phyloP scores from a whole-genome alignment of 2,113 vertebrate genomes.

The Eurypyga helias region DNA sequence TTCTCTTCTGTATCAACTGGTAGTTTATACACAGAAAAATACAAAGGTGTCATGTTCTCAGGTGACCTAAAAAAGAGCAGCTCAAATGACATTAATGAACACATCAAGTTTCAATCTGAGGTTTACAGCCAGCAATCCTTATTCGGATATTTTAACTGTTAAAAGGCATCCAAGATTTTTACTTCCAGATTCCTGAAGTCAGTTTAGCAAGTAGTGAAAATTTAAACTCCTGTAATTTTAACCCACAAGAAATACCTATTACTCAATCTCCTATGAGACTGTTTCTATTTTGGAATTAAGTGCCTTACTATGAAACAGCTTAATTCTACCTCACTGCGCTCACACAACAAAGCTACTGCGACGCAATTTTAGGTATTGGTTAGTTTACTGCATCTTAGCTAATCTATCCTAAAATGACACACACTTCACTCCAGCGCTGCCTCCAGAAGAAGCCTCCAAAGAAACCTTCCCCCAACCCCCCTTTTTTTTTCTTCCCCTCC shows the following conservation, averaged over 20 bases:
- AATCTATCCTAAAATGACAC: not conserved
- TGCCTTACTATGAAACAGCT: not conserved
- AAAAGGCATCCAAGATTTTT: not conserved
- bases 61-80: not conserved
- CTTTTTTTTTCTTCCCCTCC: not conserved
- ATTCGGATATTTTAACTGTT: not conserved
- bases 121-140: not conserved
- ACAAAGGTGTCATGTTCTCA: not conserved
- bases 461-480: not conserved
- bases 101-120: not conserved
- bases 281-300: not conserved
- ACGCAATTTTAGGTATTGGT: not conserved
- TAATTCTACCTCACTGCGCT: not conserved
- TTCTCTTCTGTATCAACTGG: not conserved
- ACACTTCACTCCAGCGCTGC: not conserved
- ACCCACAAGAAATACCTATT: not conserved
- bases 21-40: not conserved
- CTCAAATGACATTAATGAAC: not conserved
- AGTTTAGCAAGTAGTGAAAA: not conserved
- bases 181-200: not conserved
- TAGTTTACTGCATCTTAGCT: not conserved
- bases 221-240: not conserved
- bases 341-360: not conserved
- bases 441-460: not conserved
- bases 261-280: not conserved